Evolutionary conservation across 2,888 invertebrate species (phyloP).

Genomic region (Eurytoma adleriae): DNA sequence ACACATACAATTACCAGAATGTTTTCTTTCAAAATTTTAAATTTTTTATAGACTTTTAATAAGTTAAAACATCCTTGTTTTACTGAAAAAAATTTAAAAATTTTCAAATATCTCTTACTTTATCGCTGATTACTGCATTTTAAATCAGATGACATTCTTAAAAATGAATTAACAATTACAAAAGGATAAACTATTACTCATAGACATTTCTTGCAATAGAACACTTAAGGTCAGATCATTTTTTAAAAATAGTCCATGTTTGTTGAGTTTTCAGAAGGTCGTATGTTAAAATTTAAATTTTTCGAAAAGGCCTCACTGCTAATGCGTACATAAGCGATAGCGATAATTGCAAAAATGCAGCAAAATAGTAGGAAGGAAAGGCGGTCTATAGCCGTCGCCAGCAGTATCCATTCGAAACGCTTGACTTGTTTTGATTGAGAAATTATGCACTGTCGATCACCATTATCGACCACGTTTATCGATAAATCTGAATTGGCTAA

Average conservation of each 20-base stretch:
- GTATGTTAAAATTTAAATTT: constrained; percentile 6
- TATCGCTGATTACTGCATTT: too few relatives aligned
- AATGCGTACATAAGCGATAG: constrained; percentile 40
- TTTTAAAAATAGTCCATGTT: constrained; percentile 12
- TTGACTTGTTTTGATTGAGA: constrained; percentile 33
- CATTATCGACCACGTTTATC: constrained; percentile 36
- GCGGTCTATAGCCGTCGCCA: constrained; percentile 52
- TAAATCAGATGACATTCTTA: too few relatives aligned
- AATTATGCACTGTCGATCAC: constrained; percentile 43
- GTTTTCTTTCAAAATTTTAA: too few relatives aligned
- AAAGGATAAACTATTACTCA: too few relatives aligned
- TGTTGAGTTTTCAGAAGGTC: constrained; percentile 13
- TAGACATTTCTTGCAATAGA: too few relatives aligned
- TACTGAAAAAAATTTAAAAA: too few relatives aligned
- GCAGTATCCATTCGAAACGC: constrained; percentile 48
- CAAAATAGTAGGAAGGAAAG: constrained; percentile 47
- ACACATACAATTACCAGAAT: too few relatives aligned
- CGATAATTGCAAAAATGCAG: constrained; percentile 28
- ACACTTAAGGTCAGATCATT: background rate
- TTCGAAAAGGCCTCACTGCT: constrained; percentile 33
- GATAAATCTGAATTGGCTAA: constrained; percentile 24
- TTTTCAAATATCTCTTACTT: too few relatives aligned
- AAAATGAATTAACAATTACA: too few relatives aligned
- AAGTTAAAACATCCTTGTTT: too few relatives aligned
- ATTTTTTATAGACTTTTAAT: too few relatives aligned